Base-by-base conservation (phyloP, 2,888 invertebrate species). In the Platypus cylindrus region DNA sequence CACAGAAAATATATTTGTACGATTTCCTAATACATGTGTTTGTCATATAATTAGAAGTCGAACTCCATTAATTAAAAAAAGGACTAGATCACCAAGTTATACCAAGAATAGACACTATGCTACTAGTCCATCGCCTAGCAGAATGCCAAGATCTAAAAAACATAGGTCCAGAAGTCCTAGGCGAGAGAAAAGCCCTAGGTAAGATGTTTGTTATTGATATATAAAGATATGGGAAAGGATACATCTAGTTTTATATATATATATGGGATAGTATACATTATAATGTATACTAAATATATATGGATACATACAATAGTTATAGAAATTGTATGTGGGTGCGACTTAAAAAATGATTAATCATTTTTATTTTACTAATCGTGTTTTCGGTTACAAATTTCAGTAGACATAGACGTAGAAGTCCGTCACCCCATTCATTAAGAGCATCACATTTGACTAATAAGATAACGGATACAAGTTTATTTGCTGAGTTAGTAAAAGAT, bases 401-500 rank as follows among this genome's bases (percentile, higher is more conserved):
- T 22, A 51, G 53, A 32, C 51, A 54, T 37, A 47, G 44, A 17
- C 46, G 50, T 31, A 50, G 55, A 43, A 63, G 61, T 45, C 61
- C 61, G 2, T 59, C 61, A 2, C 60, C 62, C 2, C 62, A 60
- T 44, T 60, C 62, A 11, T 53, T 62, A 23, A 52, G 56, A 33
- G 70, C 67, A 44, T 72, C 77, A 36, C 73, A 75, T 54, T 68
- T 77, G 44, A 75, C 78, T 45, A 79, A 83, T 51, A 89, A 87
- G 58, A 85, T 89, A 54, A 81, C 80, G 34, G 85, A 86, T 49
- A 89, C 89, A 5, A 87, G 87, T 56, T 67, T 90, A 8, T 90
- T 90, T 56, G 89, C 89, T 0, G 86, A 89, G 61, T 68, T 90
- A 40, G 84, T 89, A 9, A 87, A 87, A 54, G 83, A 84, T 53